phyloP scores from a whole-genome alignment of 2,113 vertebrate genomes.

The Periophthalmodon schlosseri region DNA sequence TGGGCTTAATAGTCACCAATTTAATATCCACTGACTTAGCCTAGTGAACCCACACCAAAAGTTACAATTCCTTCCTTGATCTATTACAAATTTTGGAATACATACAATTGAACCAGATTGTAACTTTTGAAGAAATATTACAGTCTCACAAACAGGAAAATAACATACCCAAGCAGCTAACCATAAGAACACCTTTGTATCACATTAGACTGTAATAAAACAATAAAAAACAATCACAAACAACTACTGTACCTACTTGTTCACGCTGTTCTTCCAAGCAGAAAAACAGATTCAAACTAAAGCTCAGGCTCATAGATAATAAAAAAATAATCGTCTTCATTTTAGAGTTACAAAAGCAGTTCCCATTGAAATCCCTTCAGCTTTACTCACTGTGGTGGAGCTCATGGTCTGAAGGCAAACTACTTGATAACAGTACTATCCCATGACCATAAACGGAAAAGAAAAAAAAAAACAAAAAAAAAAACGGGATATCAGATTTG shows the following conservation, averaged over 20 bases:
- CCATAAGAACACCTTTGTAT: not conserved
- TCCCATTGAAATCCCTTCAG: slow-evolving; percentile 16
- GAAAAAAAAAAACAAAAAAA: slow-evolving; percentile 40
- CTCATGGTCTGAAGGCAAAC: slow-evolving; percentile 36
- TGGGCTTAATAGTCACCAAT: not conserved
- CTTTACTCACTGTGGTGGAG: slow-evolving; percentile 6
- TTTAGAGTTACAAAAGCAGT: slow-evolving; percentile 10
- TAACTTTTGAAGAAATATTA: not conserved
- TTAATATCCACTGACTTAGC: not conserved
- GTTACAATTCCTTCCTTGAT: not conserved
- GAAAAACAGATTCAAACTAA: slow-evolving; percentile 1
- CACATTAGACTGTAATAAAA: not conserved
- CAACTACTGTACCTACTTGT: slow-evolving; percentile 45
- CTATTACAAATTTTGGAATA: not conserved
- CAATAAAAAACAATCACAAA: not conserved
- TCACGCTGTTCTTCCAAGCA: slow-evolving; percentile 17
- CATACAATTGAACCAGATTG: not conserved
- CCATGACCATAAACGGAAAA: slow-evolving; percentile 58
- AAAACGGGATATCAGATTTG: slow-evolving; percentile 49
- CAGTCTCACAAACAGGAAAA: not conserved
- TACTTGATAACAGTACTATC: slow-evolving; percentile 39
- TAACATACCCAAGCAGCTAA: not conserved
- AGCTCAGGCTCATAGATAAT: slow-evolving; percentile 6
- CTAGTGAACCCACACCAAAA: not conserved
- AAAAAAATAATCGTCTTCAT: not conserved